Conservation (phyloP, 2,113 vertebrate genomes). For the Vidua chalybeata region DNA sequence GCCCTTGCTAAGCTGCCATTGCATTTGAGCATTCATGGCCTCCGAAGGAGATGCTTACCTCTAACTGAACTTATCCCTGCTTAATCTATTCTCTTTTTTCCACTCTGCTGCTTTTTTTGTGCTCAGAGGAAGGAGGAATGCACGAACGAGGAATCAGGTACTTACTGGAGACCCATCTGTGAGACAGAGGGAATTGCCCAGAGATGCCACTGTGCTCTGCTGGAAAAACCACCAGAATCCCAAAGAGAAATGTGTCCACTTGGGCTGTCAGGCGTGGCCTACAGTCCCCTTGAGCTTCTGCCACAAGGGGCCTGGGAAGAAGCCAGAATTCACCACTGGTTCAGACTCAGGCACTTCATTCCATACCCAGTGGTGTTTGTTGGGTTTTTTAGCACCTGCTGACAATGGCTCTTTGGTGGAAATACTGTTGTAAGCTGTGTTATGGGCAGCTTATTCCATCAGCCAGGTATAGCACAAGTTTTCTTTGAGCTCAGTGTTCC, state of each 20-base stretch:
- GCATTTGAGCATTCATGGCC: slow-evolving; percentile 74
- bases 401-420: background rate
- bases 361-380: background rate
- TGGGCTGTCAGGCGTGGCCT: background rate
- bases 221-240: background rate
- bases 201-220: background rate
- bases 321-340: background rate
- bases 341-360: background rate
- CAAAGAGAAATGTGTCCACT: background rate
- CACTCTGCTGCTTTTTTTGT: slow-evolving; percentile 85
- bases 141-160: slow-evolving; percentile 96
- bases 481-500: background rate
- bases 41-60: slow-evolving; percentile 75
- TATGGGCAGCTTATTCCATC: background rate
- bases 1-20: slow-evolving; percentile 76
- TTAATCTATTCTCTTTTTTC: slow-evolving; percentile 85
- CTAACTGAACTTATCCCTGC: slow-evolving; percentile 88
- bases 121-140: slow-evolving; percentile 99
- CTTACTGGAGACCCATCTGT: slow-evolving; percentile 68
- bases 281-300: background rate
- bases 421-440: background rate
- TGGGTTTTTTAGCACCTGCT: background rate
- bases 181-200: background rate
- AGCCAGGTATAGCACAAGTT: background rate
- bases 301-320: background rate